phyloP scores from a whole-genome alignment of 2,113 vertebrate species.

The Spheniscus mendiculus region DNA sequence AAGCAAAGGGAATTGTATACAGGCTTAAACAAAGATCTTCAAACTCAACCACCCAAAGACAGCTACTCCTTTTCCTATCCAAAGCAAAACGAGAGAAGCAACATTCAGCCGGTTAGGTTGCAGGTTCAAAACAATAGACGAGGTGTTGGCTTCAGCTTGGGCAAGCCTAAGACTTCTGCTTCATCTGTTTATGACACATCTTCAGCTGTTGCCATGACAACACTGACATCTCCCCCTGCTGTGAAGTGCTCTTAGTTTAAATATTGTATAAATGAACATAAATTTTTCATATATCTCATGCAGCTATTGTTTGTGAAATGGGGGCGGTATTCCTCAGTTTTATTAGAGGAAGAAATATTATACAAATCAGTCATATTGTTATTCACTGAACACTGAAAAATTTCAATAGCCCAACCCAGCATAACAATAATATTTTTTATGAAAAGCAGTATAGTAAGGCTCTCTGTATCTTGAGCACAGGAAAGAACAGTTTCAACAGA shows the following conservation, averaged over 20 bases:
- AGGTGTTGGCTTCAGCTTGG: not conserved
- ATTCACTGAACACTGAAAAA: constrained; percentile 43
- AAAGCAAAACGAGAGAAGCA: not conserved
- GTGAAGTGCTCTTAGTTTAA: constrained; percentile 29
- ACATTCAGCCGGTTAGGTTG: too few species aligned
- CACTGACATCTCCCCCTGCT: constrained; percentile 18
- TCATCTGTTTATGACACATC: not conserved
- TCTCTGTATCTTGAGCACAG: not conserved
- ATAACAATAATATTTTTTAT: not conserved
- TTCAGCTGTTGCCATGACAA: constrained; percentile 65
- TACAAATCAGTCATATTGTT: not conserved
- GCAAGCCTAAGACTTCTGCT: not conserved
- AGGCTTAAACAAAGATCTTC: not conserved
- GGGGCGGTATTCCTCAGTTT: not conserved
- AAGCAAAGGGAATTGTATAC: not conserved
- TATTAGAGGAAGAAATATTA: not conserved
- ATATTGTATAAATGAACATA: constrained; percentile 63
- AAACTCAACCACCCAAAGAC: not conserved
- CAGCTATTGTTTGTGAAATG: constrained; percentile 23
- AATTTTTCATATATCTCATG: constrained; percentile 42
- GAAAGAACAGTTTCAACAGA: not conserved
- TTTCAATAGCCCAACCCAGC: constrained; percentile 25
- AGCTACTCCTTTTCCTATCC: not conserved
- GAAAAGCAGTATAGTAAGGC: not conserved
- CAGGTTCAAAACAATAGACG: not conserved